Percentiles rank a stretch among this genome's conserved stretches.
These are phyloP conservation scores for Propithecus deckenii DNA, from an alignment of 2,797 vertebrate species.

Conservation along the genomic window DNA sequence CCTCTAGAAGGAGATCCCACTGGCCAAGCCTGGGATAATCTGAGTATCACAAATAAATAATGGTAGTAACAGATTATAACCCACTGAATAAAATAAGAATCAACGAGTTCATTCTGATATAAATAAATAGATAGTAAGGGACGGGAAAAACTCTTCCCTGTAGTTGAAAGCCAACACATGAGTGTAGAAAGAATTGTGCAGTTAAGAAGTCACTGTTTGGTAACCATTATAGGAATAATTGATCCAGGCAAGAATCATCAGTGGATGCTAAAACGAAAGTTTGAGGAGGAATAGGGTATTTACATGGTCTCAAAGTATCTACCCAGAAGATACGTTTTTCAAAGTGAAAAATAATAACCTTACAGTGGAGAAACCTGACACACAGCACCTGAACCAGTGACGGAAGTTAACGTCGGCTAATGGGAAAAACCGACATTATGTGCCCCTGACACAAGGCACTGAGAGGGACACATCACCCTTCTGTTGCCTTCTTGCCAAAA, in stretches of 20 bases:
- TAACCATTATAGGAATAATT: not conserved
- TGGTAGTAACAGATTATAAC: not conserved
- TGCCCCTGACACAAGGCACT: not conserved
- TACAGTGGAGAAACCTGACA: not conserved
- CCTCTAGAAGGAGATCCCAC: not conserved
- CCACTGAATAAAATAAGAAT: not conserved
- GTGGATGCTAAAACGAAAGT: not conserved
- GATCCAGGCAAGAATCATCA: not conserved
- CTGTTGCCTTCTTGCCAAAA: not conserved
- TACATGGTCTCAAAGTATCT: not conserved
- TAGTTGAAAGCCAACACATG: not conserved
- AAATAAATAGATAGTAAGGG: not conserved
- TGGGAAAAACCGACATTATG: fast-evolving
- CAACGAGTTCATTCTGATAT: not conserved
- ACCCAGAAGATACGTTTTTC: not conserved
- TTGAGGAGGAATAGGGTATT: not conserved
- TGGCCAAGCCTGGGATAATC: not conserved
- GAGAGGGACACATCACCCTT: not conserved
- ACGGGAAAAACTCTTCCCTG: not conserved
- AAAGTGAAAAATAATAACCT: not conserved
- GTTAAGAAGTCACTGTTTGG: not conserved
- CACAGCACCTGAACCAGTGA: no score
- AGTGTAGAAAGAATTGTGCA: not conserved
- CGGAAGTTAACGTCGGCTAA: not conserved
- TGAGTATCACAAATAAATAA: not conserved